Conservation (phyloP, 1,140 invertebrate genomes). For the Penaeus japonicus region DNA sequence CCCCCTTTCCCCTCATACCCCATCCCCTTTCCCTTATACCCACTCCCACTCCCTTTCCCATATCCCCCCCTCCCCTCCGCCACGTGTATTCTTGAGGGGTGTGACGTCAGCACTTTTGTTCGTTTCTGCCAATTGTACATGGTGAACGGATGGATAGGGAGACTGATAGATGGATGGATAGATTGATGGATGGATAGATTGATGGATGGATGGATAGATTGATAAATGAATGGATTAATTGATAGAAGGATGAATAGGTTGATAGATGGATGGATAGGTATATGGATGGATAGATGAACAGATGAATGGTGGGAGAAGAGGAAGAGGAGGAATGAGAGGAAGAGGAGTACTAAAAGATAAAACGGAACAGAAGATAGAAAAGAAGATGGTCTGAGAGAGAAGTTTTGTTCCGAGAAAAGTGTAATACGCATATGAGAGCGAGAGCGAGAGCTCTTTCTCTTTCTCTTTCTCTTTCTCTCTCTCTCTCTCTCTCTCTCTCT, state of each 20-base stretch:
- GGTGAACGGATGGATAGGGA: too few species aligned
- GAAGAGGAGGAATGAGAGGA: neutral
- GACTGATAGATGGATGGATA: too few species aligned
- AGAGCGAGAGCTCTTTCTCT: neutral
- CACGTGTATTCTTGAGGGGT: neutral
- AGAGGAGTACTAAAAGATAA: too few species aligned
- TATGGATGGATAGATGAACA: neutral
- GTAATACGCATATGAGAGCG: too few species aligned
- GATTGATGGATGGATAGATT: neutral
- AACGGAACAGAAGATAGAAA: too few species aligned
- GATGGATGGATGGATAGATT: neutral
- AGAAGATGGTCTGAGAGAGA: too few species aligned
- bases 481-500: neutral
- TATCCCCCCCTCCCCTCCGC: neutral
- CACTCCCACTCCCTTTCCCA: neutral
- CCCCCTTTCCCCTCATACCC: too few species aligned
- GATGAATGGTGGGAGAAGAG: neutral
- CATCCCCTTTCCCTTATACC: too few species aligned
- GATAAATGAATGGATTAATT: too few species aligned
- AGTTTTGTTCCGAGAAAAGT: too few species aligned
- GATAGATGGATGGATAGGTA: neutral
- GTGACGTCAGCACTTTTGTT: neutral
- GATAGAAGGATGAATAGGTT: too few species aligned
- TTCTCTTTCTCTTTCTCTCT: neutral
- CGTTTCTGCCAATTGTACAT: too few species aligned